Evolutionary conservation across 2,113 vertebrate genomes (phyloP).

Genomic region (Labeo rohita): DNA sequence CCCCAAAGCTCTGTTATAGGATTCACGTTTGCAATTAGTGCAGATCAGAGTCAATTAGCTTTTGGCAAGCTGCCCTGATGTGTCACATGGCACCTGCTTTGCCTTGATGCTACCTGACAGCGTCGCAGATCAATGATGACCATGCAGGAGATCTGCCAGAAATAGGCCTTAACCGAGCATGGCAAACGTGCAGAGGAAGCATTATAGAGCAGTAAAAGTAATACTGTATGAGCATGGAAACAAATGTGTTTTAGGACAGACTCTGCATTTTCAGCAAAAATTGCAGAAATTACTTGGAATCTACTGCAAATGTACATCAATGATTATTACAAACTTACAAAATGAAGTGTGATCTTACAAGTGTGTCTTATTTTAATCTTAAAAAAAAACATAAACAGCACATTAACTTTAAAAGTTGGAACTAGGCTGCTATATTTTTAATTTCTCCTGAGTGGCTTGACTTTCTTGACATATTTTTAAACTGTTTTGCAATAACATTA

Average conservation of each 20-base stretch:
- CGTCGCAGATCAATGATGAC: constrained; percentile 69
- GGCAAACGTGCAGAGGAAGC: not conserved
- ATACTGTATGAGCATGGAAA: not conserved
- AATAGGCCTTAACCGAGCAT: not conserved
- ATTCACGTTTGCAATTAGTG: constrained; percentile 85
- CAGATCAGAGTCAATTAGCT: constrained; percentile 82
- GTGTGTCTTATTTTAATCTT: not conserved
- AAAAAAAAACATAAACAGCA: not conserved
- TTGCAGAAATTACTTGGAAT: not conserved
- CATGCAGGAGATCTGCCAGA: constrained; percentile 51
- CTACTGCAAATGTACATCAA: not conserved
- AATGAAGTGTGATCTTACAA: not conserved
- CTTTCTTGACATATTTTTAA: not conserved
- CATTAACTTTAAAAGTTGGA: not conserved
- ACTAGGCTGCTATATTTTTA: not conserved
- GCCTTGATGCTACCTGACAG: constrained; percentile 80
- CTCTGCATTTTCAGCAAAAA: not conserved
- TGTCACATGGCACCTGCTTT: constrained; percentile 81
- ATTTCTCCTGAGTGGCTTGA: not conserved
- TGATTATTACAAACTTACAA: not conserved
- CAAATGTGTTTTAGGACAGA: not conserved
- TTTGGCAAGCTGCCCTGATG: constrained; percentile 74
- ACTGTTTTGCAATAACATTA: not conserved
- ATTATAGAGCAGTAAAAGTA: not conserved
- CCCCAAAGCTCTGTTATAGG: constrained; percentile 85